These are phyloP conservation scores for Bombus waltoni DNA, from an alignment of 1,140 invertebrate species.

Conservation along the genomic window DNA sequence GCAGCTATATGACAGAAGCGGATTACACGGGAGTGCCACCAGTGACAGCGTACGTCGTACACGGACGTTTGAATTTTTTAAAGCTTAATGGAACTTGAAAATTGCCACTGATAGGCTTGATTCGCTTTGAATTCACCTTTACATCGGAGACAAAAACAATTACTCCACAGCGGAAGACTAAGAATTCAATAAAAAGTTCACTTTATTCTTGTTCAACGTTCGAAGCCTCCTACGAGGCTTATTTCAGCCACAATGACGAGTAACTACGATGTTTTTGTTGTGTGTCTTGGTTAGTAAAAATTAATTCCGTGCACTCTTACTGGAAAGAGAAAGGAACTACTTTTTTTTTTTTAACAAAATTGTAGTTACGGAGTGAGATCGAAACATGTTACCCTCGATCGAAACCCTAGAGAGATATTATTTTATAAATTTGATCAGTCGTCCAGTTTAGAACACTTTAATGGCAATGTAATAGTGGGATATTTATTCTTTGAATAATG, in stretches of 20 bases:
- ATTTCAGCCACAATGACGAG: neutral
- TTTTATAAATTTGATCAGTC: neutral
- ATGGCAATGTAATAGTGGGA: no score
- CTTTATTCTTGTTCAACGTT: neutral
- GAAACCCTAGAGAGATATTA: neutral
- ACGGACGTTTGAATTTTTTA: neutral
- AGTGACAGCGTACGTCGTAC: neutral
- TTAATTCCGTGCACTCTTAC: no score
- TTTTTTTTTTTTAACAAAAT: neutral
- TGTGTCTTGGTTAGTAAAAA: no score
- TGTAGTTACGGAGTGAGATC: neutral
- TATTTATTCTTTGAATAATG: no score
- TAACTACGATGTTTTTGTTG: neutral
- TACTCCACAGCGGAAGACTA: neutral
- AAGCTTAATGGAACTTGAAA: neutral
- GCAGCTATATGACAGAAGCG: constrained; percentile 39
- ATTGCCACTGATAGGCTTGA: neutral
- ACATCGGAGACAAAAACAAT: neutral
- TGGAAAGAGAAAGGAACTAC: neutral
- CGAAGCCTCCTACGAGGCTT: neutral
- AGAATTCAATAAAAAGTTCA: neutral
- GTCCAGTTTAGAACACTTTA: neutral
- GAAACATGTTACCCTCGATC: fast-evolving
- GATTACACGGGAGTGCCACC: constrained; percentile 36
- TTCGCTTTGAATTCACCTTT: no score